These are phyloP conservation scores for Oppia nitens DNA, from an alignment of 1,140 invertebrate species.

Conservation along the genomic window DNA sequence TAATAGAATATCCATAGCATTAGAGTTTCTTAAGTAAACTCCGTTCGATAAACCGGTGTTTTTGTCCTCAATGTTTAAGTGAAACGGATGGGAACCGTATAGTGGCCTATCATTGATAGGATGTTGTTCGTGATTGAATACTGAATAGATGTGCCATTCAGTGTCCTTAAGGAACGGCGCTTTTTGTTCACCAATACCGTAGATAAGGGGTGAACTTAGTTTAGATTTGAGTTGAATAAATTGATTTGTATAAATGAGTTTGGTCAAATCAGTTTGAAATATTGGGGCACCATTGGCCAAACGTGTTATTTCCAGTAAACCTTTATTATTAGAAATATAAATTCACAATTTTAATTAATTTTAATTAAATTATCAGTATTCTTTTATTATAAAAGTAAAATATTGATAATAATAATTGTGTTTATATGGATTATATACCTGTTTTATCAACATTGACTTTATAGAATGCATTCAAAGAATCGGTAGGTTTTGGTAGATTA, in stretches of 20 bases:
- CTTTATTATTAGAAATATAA: not conserved
- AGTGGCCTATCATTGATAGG: not conserved
- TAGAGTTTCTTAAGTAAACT: constrained; percentile 56
- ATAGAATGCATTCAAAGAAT: not conserved
- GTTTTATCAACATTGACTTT: not conserved
- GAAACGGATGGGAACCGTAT: constrained; percentile 22
- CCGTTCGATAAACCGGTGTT: constrained; percentile 34
- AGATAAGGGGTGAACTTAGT: constrained; percentile 32
- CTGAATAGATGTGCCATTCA: constrained; percentile 10
- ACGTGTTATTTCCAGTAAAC: not conserved
- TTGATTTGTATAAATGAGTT: constrained; percentile 32
- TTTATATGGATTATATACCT: not conserved
- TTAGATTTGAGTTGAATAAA: constrained; percentile 35
- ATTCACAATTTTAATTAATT: not conserved
- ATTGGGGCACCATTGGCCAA: not conserved
- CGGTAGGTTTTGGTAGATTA: constrained; percentile 17
- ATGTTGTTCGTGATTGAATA: constrained; percentile 3
- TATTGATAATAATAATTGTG: no score
- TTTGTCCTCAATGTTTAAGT: constrained; percentile 15
- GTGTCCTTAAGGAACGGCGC: constrained; percentile 1
- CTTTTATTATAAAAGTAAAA: no score
- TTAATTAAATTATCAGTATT: not conserved
- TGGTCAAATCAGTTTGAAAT: constrained; percentile 19
- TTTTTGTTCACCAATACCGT: constrained; percentile 32
- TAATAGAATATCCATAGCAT: constrained; percentile 63